Percentiles rank a stretch among this genome's conserved stretches.
Evolutionary conservation across 2,113 vertebrate genomes (phyloP).

Genomic region (Hippolais icterina): DNA sequence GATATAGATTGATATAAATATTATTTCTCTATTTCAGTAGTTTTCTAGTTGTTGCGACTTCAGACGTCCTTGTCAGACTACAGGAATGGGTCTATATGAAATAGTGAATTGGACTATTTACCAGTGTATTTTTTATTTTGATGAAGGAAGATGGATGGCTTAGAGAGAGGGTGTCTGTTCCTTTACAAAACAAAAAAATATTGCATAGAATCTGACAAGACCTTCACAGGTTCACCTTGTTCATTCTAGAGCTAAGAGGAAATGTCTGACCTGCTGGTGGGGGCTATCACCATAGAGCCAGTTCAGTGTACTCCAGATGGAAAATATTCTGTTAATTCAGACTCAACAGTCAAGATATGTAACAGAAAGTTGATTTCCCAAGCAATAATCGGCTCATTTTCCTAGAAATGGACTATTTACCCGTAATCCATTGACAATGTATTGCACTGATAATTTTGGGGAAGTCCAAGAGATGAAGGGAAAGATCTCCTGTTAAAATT

Average conservation of each 20-base stretch:
- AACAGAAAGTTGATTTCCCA: not conserved
- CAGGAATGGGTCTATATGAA: not conserved
- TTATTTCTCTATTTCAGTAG: not conserved
- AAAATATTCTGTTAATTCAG: not conserved
- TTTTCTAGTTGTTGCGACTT: not conserved
- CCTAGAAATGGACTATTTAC: not conserved
- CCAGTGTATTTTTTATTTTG: not conserved
- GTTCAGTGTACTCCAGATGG: not conserved
- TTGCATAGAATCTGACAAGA: not conserved
- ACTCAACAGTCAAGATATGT: accelerated
- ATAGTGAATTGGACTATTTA: not conserved
- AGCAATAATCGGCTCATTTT: not conserved
- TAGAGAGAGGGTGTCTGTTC: not conserved
- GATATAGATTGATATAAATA: not conserved
- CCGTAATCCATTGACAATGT: accelerated
- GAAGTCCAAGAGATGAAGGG: not conserved
- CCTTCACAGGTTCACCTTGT: not conserved
- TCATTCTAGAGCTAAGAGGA: not conserved
- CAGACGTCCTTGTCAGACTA: not conserved
- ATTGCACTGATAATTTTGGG: not conserved
- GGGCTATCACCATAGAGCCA: not conserved
- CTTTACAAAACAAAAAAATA: not conserved
- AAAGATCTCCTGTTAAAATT: not conserved
- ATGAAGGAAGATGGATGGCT: not conserved
- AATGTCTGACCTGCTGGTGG: not conserved